Percentiles rank a stretch among this genome's conserved stretches.
phyloP scores from a whole-genome alignment of 1,140 invertebrate genomes.

The Ips typographus region DNA sequence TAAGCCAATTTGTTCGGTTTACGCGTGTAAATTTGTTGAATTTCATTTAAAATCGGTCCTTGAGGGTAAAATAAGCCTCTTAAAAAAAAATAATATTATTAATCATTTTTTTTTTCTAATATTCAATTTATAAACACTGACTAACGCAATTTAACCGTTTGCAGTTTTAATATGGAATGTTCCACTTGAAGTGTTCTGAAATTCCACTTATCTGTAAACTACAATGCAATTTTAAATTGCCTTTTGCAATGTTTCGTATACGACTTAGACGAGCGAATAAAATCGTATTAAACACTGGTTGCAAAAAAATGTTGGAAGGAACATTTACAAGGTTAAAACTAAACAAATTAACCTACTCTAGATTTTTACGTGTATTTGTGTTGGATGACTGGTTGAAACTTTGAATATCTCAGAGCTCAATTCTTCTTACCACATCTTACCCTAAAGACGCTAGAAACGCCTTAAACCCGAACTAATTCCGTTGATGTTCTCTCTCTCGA shows the following conservation, averaged over 20 bases:
- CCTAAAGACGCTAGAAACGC: slow-evolving; percentile 3
- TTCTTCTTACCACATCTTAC: neutral
- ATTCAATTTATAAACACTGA: no score
- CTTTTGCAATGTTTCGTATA: slow-evolving; percentile 6
- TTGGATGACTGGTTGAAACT: neutral
- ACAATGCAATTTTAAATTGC: slow-evolving; percentile 14
- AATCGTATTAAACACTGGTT: neutral
- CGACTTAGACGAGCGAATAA: slow-evolving; percentile 10
- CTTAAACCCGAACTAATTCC: slow-evolving; percentile 24
- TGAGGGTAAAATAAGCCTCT: no score
- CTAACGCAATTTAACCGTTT: neutral
- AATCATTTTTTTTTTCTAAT: no score
- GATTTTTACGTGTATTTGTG: neutral
- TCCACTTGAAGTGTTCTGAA: slow-evolving; percentile 17
- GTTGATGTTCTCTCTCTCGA: slow-evolving; percentile 5
- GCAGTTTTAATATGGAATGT: slow-evolving; percentile 7
- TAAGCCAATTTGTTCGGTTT: slow-evolving; percentile 11
- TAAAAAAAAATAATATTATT: no score
- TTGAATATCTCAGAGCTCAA: neutral
- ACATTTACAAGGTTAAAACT: slow-evolving; percentile 11
- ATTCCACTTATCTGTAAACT: slow-evolving; percentile 26
- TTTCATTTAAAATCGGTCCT: no score
- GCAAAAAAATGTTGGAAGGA: slow-evolving; percentile 5
- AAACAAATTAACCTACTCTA: slow-evolving; percentile 12
- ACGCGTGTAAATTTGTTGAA: no score